Conservation (phyloP, 2,888 invertebrate species). For the Mycalesis mineus region DNA sequence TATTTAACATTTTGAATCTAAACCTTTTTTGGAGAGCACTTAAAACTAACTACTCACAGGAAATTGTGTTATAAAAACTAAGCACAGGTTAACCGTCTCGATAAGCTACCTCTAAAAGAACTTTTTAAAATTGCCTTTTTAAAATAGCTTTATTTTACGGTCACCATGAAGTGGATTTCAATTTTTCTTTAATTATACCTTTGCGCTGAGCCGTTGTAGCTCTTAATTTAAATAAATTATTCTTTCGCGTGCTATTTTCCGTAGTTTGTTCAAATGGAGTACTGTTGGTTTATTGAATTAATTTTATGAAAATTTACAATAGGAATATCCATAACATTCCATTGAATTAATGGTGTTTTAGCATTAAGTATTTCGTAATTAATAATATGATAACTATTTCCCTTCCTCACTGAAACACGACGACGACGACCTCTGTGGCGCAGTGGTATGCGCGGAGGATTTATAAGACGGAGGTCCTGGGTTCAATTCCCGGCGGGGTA, state of each 20-base stretch:
- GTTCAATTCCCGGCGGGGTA: no score
- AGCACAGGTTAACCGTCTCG: slow-evolving; percentile 18
- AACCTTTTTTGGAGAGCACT: not conserved
- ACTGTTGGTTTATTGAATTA: slow-evolving; percentile 16
- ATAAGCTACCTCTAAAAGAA: slow-evolving; percentile 23
- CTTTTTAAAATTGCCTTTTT: slow-evolving; percentile 13
- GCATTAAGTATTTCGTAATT: no score
- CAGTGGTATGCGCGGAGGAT: no score
- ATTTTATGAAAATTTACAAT: slow-evolving; percentile 3
- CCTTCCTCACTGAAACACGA: no score
- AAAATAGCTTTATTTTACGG: slow-evolving; percentile 28
- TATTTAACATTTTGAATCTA: no score
- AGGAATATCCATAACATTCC: not conserved
- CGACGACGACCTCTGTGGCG: no score
- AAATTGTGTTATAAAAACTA: slow-evolving; percentile 14
- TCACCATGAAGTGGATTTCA: slow-evolving; percentile 24
- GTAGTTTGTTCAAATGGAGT: slow-evolving; percentile 18
- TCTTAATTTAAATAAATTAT: slow-evolving; percentile 29
- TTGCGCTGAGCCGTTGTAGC: slow-evolving; percentile 20
- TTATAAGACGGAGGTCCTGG: no score
- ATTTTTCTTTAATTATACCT: slow-evolving; percentile 28
- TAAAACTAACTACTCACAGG: not conserved
- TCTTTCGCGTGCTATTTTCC: slow-evolving; percentile 25
- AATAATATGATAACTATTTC: no score
- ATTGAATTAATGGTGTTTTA: not conserved